A percentile compares a stretch with the other conserved stretches of the same genome.
Conservation (phyloP, 2,113 vertebrate species). For the Lepus americanus region DNA sequence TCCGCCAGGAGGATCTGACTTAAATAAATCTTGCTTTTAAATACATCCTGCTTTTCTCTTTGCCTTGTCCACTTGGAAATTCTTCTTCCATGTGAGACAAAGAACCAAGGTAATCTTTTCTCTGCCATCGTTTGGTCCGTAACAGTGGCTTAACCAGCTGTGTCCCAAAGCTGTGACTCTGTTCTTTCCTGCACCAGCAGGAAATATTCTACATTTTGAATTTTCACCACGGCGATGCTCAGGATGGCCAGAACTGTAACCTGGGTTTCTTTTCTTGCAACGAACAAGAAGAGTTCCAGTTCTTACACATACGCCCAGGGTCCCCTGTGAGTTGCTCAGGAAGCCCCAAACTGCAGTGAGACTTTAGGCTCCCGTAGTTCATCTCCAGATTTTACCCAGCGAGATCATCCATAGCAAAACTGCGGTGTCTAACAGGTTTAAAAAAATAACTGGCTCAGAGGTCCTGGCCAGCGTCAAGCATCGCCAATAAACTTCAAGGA, state of each 20-base stretch:
- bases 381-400: accelerated
- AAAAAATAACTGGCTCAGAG: too few relatives aligned
- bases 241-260: not conserved
- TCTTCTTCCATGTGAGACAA: too few relatives aligned
- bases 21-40: too few relatives aligned
- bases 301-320: not conserved
- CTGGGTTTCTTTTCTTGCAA: not conserved
- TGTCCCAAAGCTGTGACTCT: too few relatives aligned
- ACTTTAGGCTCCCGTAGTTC: not conserved
- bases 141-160: too few relatives aligned
- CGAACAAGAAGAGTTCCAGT: not conserved
- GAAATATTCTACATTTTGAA: not conserved
- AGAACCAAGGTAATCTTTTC: too few relatives aligned
- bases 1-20: too few relatives aligned
- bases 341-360: not conserved
- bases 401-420: accelerated
- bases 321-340: not conserved
- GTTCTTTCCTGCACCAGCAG: not conserved
- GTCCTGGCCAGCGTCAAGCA: too few relatives aligned
- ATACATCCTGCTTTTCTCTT: too few relatives aligned
- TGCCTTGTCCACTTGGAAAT: too few relatives aligned
- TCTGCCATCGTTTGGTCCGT: too few relatives aligned
- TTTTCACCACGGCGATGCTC: not conserved
- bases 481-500: not conserved
- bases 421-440: not conserved